Conservation (phyloP, 2,797 vertebrate genomes). For the Cryptoprocta ferox region DNA sequence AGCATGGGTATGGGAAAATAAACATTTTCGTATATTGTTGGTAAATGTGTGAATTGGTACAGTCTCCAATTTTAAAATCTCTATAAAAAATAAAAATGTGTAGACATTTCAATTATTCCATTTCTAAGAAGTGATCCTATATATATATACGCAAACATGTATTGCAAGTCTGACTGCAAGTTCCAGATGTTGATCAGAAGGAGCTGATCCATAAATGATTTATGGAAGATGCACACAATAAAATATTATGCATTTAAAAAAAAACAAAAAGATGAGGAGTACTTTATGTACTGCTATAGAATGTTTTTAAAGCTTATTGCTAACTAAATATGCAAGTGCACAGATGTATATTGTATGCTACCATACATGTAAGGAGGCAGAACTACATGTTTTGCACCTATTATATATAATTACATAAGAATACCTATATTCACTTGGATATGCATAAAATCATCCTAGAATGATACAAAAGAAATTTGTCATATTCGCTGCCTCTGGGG, state of each 20-base stretch:
- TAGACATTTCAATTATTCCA: constrained; percentile 44
- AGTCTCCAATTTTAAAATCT: constrained; percentile 9
- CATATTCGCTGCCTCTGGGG: background rate
- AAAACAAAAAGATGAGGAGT: background rate
- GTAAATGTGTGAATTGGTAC: background rate
- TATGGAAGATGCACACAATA: background rate
- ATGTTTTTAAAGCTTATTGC: background rate
- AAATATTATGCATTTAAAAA: background rate
- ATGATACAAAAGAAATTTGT: constrained; percentile 27
- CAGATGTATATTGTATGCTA: background rate
- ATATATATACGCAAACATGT: background rate
- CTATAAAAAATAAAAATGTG: constrained; percentile 3
- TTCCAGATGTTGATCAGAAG: background rate
- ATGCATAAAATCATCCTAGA: background rate
- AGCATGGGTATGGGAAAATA: background rate
- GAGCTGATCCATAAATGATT: background rate
- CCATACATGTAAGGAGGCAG: background rate
- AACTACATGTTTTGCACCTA: background rate
- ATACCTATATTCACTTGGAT: background rate
- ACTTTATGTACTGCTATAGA: background rate
- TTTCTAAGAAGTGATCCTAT: background rate
- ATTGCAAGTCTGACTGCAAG: background rate
- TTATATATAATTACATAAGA: background rate
- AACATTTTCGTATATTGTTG: background rate
- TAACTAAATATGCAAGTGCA: constrained; percentile 2